Percentiles rank a stretch among this genome's conserved stretches.
phyloP scores from a whole-genome alignment of 2,888 invertebrate species.

The Troides helena region DNA sequence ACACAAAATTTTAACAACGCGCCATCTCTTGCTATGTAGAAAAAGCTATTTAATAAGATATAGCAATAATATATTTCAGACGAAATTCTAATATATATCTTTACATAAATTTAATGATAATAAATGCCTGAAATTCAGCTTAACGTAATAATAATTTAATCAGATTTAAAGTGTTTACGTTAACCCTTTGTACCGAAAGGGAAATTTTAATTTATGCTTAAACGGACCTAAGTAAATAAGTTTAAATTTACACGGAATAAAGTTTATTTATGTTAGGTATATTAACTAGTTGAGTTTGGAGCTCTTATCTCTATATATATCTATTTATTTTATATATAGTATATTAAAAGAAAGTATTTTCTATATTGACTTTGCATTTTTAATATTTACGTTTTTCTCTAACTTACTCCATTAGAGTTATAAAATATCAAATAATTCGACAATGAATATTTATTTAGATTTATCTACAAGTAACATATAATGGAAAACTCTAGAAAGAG shows the following conservation, averaged over 20 bases:
- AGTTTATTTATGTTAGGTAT: constrained; percentile 25
- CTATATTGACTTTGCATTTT: too few relatives aligned
- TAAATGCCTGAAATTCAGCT: not conserved
- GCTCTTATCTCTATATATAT: not conserved
- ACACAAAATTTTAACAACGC: constrained; percentile 2
- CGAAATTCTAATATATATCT: not conserved
- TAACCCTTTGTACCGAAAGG: constrained; percentile 22
- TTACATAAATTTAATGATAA: not conserved
- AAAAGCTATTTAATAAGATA: not conserved
- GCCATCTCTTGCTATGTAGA: not conserved
- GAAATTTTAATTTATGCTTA: constrained; percentile 30
- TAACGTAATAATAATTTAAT: constrained; percentile 26
- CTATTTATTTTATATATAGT: not conserved
- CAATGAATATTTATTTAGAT: too few relatives aligned
- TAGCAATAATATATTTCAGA: not conserved
- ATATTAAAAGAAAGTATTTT: not conserved
- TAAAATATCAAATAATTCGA: too few relatives aligned
- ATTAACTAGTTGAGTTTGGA: constrained; percentile 1
- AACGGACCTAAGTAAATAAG: constrained; percentile 30
- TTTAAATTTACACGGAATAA: constrained; percentile 25
- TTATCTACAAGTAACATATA: too few relatives aligned
- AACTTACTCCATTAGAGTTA: too few relatives aligned
- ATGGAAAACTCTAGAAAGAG: too few relatives aligned
- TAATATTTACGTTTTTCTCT: too few relatives aligned
- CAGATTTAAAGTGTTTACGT: constrained; percentile 27